Base-by-base conservation (phyloP, 2,113 vertebrate species). In the Callipepla squamata region DNA sequence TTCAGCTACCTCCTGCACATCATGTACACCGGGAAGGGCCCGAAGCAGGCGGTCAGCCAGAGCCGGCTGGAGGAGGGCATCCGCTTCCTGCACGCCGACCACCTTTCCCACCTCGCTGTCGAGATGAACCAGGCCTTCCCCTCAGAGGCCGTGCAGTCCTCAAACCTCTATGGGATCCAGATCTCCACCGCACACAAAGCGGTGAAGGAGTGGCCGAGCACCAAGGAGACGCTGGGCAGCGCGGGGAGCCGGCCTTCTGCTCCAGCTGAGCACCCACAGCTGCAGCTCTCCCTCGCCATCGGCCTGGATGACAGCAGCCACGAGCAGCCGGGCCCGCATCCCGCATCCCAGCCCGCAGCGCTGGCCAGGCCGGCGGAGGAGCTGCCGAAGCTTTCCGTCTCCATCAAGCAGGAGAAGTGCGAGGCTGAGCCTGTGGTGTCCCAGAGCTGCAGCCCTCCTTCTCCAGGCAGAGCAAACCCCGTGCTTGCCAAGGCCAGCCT, bases 1-100 rank as follows among this genome's bases (percentile, higher is more conserved):
- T 99, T 99, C 97, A 99, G 99, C 97, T 99, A 99, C 96, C 97
- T 99, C 97, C 96, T 99, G 65, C 99, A 99, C 96, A 98, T 99
- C 93, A 99, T 99, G 99, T 99, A 99, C 96, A 99, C 99, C 0
- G 99, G 99, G 45, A 98, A 98, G 87, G 98, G 99, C 80, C 99
- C 99, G 19, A 98, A 99, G 84, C 99, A 99, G 96, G 97, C 97
- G 0, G 98, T 99, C 96, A 99, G 99, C 95, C 98, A 98, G 76
- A 96, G 97, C 91, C 98, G 99, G 4, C 97, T 99, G 87, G 99
- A 99, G 96, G 99, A 99, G 44, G 99, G 99, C 84, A 99, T 99
- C 96, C 98, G 98, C 93, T 99, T 99, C 93, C 98, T 99, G 36
- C 99, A 99, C 0, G 99, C 99, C 4, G 98, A 99, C 97, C 98